Evolutionary conservation across 2,113 vertebrate species (phyloP).

Genomic region (Marmota monax): DNA sequence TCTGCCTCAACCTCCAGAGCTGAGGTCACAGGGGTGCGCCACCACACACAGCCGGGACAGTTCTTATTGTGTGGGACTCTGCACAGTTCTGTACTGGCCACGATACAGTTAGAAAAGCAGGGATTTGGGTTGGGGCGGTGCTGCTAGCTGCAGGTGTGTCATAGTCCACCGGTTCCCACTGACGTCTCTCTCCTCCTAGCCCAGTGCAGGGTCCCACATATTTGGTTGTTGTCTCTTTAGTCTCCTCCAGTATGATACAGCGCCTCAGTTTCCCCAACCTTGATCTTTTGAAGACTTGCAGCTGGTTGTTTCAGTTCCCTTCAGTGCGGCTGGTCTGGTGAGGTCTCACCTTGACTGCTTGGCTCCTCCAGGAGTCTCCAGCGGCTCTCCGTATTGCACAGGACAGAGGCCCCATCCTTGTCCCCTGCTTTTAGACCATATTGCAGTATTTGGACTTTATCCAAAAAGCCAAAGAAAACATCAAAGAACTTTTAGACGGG

Average conservation of each 20-base stretch:
- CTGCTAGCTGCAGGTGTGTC: background rate
- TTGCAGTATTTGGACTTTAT: constrained; percentile 1
- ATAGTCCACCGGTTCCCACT: background rate
- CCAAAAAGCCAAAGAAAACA: background rate
- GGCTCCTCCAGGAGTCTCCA: background rate
- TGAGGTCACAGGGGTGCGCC: background rate
- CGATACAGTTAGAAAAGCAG: background rate
- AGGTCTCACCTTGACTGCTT: background rate
- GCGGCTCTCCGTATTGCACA: background rate
- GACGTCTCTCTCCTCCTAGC: too few species aligned
- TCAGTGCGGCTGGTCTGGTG: background rate
- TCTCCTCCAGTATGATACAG: background rate
- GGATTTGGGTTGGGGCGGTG: background rate
- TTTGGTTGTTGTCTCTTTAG: background rate
- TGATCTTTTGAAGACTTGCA: background rate
- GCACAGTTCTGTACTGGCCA: background rate
- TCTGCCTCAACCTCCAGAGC: background rate
- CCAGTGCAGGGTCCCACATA: background rate
- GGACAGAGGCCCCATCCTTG: background rate
- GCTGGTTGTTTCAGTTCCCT: background rate
- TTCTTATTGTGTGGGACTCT: background rate
- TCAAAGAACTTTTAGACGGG: background rate
- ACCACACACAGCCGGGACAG: background rate
- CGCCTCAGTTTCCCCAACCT: background rate
- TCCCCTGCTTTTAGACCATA: background rate